Evolutionary conservation across 2,888 invertebrate species (phyloP), one percentile per base, ranked within the genome.

Genomic region (Drosophila subsilvestris): DNA sequence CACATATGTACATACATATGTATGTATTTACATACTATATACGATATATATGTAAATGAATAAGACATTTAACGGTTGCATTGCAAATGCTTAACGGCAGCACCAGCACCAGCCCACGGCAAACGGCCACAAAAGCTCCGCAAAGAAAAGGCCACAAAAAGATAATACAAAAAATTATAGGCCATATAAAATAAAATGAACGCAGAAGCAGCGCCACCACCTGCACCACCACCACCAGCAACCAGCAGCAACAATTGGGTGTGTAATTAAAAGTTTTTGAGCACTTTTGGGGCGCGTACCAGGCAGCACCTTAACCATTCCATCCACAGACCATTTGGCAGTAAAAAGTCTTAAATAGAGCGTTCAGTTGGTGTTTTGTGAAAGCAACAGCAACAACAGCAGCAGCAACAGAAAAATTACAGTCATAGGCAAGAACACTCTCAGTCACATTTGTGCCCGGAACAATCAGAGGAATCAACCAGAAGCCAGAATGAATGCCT

Each of bases 291-390:
- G 57, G 57, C 37, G 25, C 25, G 25, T 25, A 25, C 25, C 25
- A 25, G 6, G 6, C 25, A 25, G 6, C 25, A 25, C 5, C 25
- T 25, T 25, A 25, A 5, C 56, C 37, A 25, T n/a, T 14, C 27
- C 29, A 12, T 20, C 8, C 5, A 29, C 14, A 37, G 14, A 14
- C 29, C 12, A n/a, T 56, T 63, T 62, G 32, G 50, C 63, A 51
- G 37, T 60, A 32, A 65, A 74, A 54, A 44, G 54, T 18, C 83
- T 82, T 69, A 82, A 82, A 54, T 86, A 74, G 77, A 86, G 83
- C 86, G 67, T 86, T 80, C 71, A 79, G 69, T 68, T 72, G 65
- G 54, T 56, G 49, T 60, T 73, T 27, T 71, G 62, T 58, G 76
- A 63, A 79, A 79, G 74, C 63, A 71, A 74, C 61, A 74, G 54